phyloP scores from a whole-genome alignment of 2,113 vertebrate genomes.

The Pelecanus crispus region DNA sequence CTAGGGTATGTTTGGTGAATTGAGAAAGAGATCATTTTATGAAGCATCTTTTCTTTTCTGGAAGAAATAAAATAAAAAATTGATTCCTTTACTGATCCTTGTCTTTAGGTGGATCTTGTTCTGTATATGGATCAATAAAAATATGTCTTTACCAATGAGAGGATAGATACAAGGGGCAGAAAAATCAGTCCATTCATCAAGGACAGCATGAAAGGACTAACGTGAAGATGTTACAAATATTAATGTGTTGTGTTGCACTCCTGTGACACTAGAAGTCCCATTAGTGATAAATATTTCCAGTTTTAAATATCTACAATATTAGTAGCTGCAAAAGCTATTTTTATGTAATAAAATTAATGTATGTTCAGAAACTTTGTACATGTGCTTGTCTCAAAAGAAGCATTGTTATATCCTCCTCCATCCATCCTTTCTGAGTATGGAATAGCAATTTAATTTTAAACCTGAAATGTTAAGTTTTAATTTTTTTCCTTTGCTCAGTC shows the following conservation, averaged over 20 bases:
- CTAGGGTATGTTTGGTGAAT: neutral
- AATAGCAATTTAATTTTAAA: conserved; percentile 47
- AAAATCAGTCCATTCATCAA: conserved; percentile 16
- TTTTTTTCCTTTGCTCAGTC: conserved; percentile 29
- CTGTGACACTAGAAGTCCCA: neutral
- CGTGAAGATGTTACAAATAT: neutral
- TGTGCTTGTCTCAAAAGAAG: neutral
- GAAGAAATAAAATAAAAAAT: neutral
- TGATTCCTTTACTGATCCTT: neutral
- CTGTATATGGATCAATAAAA: neutral
- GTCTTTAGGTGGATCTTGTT: neutral
- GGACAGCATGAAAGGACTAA: neutral
- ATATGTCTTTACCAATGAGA: neutral
- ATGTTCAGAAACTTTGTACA: neutral
- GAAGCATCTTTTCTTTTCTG: neutral
- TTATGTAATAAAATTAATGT: neutral
- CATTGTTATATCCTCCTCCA: neutral
- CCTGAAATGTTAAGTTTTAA: conserved; percentile 53
- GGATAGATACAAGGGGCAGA: neutral
- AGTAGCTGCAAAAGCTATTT: neutral
- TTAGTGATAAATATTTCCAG: neutral
- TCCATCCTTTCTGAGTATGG: neutral
- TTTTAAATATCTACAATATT: neutral
- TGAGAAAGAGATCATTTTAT: neutral
- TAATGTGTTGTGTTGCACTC: neutral